phyloP scores from a whole-genome alignment of 2,888 invertebrate genomes.

The Cheiracanthium punctorium region DNA sequence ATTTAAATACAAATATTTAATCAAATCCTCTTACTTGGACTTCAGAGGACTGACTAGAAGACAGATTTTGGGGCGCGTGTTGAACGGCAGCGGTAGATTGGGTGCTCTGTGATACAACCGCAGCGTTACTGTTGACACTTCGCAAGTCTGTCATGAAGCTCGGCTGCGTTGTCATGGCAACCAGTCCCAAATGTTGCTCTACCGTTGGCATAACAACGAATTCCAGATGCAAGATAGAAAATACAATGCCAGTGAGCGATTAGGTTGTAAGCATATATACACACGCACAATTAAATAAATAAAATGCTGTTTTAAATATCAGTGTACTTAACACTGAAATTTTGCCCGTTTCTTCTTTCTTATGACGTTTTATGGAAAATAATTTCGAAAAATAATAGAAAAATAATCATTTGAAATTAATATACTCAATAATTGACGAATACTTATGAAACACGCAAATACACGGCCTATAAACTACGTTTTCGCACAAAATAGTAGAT shows the following conservation, averaged over 20 bases:
- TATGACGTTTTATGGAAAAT: too few species aligned
- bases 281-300: slow-evolving; percentile 5
- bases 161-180: slow-evolving; percentile 67
- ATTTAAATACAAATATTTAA: neutral
- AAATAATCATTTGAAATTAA: too few species aligned
- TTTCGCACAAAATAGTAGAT: too few species aligned
- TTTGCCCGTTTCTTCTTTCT: too few species aligned
- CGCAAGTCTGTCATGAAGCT: slow-evolving; percentile 65
- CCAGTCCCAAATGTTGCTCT: slow-evolving; percentile 69
- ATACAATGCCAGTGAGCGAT: slow-evolving; percentile 59
- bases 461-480: too few species aligned
- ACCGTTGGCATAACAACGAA: slow-evolving; percentile 63
- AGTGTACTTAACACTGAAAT: too few species aligned
- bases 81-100: slow-evolving; percentile 31
- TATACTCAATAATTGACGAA: too few species aligned
- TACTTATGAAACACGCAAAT: too few species aligned
- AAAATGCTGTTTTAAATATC: too few species aligned
- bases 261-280: slow-evolving; percentile 39
- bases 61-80: slow-evolving; percentile 56
- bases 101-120: slow-evolving; percentile 30
- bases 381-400: too few species aligned
- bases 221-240: slow-evolving; percentile 65
- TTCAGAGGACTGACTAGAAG: slow-evolving; percentile 61
- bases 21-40: slow-evolving; percentile 53
- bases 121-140: slow-evolving; percentile 64